Percentiles rank a stretch among this genome's conserved stretches.
phyloP scores from a whole-genome alignment of 2,113 vertebrate genomes.

The Calypte anna region DNA sequence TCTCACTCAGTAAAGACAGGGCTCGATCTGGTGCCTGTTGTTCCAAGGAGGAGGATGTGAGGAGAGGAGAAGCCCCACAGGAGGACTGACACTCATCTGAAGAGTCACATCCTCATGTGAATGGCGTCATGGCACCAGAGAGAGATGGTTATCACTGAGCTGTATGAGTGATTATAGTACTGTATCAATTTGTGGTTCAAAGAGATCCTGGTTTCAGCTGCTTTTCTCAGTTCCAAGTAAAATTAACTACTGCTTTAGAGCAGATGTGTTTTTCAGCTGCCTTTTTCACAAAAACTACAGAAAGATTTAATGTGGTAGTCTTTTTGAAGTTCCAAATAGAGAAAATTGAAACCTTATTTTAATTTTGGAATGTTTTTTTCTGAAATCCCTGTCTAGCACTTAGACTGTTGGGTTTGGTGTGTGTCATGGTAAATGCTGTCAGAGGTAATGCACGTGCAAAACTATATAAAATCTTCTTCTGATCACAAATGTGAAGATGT shows the following conservation, averaged over 20 bases:
- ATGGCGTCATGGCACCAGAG: conserved; percentile 16
- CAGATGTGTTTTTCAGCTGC: background rate
- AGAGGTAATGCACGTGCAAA: background rate
- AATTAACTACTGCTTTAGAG: background rate
- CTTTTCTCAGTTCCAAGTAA: background rate
- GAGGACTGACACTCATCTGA: background rate
- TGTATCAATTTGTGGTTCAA: conserved; percentile 10
- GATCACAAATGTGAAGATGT: background rate
- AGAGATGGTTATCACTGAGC: background rate
- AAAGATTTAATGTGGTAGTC: background rate
- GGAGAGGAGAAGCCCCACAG: background rate
- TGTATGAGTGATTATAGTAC: conserved; percentile 15
- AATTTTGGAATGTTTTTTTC: background rate
- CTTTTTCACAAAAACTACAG: background rate
- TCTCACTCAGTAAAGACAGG: background rate
- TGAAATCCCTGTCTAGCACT: background rate
- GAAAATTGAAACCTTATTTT: background rate
- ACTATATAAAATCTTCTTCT: background rate
- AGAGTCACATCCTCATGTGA: conserved; percentile 44
- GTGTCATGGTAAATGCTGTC: background rate
- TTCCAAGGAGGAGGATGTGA: background rate
- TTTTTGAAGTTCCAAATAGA: background rate
- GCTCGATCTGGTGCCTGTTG: background rate
- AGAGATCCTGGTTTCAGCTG: conserved; percentile 8
- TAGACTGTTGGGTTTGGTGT: background rate